Conservation (phyloP, 2,888 invertebrate species). For the Epinotia bilunana region DNA sequence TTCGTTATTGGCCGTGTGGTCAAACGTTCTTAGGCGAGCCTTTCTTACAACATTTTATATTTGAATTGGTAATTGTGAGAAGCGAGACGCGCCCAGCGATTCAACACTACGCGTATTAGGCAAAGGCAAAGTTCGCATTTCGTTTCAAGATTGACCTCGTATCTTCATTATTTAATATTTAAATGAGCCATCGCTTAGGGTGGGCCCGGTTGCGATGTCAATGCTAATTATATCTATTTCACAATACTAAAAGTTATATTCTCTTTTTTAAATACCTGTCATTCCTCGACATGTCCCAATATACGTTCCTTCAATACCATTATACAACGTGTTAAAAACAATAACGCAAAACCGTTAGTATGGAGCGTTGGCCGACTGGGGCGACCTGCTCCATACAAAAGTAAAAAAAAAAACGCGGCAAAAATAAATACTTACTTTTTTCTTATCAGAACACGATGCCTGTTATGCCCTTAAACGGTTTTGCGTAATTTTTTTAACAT, state of each 20-base stretch:
- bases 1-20: conserved; percentile 25
- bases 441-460: no score
- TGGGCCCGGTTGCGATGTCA: not conserved
- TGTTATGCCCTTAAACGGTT: no score
- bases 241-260: not conserved
- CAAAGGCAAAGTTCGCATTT: conserved; percentile 22
- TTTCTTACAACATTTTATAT: conserved; percentile 45
- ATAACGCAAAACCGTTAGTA: no score
- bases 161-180: conserved; percentile 23
- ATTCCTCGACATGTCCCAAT: not conserved
- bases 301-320: no score
- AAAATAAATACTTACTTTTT: no score
- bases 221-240: not conserved
- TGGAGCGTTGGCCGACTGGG: no score
- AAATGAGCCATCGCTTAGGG: conserved; percentile 9
- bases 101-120: conserved; percentile 25
- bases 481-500: no score
- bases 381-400: no score
- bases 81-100: not conserved
- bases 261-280: not conserved
- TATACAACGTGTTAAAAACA: no score
- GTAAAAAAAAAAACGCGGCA: no score
- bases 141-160: conserved; percentile 35
- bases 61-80: conserved; percentile 45
- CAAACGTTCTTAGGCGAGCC: conserved; percentile 18